A percentile compares a stretch with the other conserved stretches of the same genome.
Evolutionary conservation across 2,797 vertebrate genomes (phyloP).

Genomic region (Bucorvus abyssinicus): DNA sequence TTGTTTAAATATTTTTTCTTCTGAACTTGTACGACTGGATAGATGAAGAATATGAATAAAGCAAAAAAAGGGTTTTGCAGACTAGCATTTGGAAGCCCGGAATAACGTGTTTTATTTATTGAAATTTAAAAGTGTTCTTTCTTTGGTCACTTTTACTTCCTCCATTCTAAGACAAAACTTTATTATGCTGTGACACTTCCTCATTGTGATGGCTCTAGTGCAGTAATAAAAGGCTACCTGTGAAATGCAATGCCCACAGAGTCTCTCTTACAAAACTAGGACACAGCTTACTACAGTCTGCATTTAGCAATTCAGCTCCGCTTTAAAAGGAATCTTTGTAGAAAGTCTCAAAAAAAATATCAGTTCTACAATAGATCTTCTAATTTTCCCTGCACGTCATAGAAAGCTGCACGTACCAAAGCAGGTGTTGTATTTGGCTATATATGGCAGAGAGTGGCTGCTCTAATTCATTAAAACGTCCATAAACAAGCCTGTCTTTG

Average conservation of each 20-base stretch:
- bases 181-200: conserved; percentile 29
- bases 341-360: conserved; percentile 41
- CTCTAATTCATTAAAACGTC: conserved; percentile 65
- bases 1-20: neutral
- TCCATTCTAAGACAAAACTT: neutral
- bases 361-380: conserved; percentile 52
- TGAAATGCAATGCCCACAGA: conserved; percentile 35
- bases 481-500: conserved; percentile 78
- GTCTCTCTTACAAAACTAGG: conserved; percentile 60
- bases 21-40: neutral
- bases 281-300: conserved; percentile 48
- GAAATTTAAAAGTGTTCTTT: neutral
- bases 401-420: conserved; percentile 66
- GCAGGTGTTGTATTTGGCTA: conserved; percentile 61
- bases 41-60: neutral
- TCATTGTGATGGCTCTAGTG: conserved; percentile 15
- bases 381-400: conserved; percentile 63
- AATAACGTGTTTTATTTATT: neutral
- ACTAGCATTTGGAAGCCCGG: neutral
- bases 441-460: conserved; percentile 48
- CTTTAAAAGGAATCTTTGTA: conserved; percentile 54
- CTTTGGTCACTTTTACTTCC: neutral
- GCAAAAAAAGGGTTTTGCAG: neutral
- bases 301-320: conserved; percentile 43
- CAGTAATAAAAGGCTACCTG: conserved; percentile 68